These are phyloP conservation scores for Himalopsyche tibetana DNA, from an alignment of 2,888 invertebrate genomes.

Conservation along the genomic window DNA sequence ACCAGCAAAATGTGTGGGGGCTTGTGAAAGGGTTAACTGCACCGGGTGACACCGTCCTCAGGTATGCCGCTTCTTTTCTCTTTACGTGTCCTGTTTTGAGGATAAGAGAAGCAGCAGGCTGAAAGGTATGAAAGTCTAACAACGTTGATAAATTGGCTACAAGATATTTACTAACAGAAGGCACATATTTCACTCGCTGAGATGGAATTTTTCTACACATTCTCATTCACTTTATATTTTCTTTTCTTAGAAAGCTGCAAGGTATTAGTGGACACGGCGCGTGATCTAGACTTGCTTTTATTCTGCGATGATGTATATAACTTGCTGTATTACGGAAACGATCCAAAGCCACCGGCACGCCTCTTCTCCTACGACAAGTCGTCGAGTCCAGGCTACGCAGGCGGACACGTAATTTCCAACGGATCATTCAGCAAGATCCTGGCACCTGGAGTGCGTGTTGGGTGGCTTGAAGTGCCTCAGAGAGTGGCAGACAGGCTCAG, in stretches of 20 bases:
- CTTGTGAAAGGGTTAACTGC: too few relatives aligned
- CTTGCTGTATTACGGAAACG: conserved; percentile 74
- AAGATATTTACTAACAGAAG: too few relatives aligned
- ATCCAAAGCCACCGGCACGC: conserved; percentile 72
- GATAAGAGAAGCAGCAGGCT: too few relatives aligned
- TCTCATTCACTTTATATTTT: too few relatives aligned
- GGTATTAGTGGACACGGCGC: conserved; percentile 71
- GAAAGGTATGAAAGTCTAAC: too few relatives aligned
- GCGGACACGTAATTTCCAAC: conserved; percentile 79
- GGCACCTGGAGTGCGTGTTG: conserved; percentile 80
- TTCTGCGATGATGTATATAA: conserved; percentile 82
- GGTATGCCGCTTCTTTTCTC: too few relatives aligned
- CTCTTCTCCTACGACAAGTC: conserved; percentile 76
- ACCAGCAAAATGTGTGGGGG: too few relatives aligned
- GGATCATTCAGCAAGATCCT: conserved; percentile 81
- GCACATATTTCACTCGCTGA: too few relatives aligned
- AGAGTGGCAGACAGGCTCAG: conserved; percentile 71
- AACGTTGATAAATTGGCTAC: too few relatives aligned
- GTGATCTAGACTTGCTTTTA: conserved; percentile 73
- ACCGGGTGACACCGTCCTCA: too few relatives aligned
- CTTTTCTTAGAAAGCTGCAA: conserved; percentile 48
- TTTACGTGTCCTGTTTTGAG: too few relatives aligned
- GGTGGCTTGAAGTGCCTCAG: conserved; percentile 80
- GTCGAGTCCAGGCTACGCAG: conserved; percentile 69
- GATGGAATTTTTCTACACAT: too few relatives aligned